Conservation (phyloP, 2,888 invertebrate genomes). For the Sinopyrophorus schimmeli region DNA sequence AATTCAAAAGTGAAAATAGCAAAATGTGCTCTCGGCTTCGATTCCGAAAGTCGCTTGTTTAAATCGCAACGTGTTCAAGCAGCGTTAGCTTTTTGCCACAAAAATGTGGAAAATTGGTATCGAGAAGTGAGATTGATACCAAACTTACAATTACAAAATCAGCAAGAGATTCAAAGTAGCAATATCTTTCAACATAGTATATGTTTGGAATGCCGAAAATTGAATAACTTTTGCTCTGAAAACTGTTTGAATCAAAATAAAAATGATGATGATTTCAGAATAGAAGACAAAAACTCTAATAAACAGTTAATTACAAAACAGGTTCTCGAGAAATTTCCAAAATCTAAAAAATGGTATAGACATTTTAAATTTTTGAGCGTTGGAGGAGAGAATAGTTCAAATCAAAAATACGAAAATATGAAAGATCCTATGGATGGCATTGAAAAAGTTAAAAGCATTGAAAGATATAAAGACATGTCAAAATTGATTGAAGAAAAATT, state of each 20-base stretch:
- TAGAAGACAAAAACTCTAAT: conserved; percentile 25
- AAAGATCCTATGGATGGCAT: conserved; percentile 64
- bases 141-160: conserved; percentile 37
- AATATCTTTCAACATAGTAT: conserved; percentile 6
- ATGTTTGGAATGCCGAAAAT: conserved; percentile 34
- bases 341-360: conserved; percentile 69
- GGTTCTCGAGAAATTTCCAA: conserved; percentile 55
- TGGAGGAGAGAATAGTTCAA: conserved; percentile 51
- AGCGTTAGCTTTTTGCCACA: conserved; percentile 68
- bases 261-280: conserved; percentile 13
- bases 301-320: conserved; percentile 48
- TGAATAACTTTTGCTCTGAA: conserved; percentile 31
- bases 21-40: conserved; percentile 65
- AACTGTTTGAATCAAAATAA: conserved; percentile 27
- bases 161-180: conserved; percentile 6
- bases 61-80: conserved; percentile 67
- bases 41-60: conserved; percentile 65
- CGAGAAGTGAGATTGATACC: conserved; percentile 58
- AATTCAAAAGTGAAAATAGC: conserved; percentile 61
- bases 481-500: conserved; percentile 71
- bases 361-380: conserved; percentile 61
- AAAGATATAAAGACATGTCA: conserved; percentile 73
- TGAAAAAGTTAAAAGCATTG: conserved; percentile 70
- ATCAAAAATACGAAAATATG: conserved; percentile 50
- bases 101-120: conserved; percentile 67